Base-by-base conservation (phyloP, 2,113 vertebrate genomes). In the Prunella fulvescens region DNA sequence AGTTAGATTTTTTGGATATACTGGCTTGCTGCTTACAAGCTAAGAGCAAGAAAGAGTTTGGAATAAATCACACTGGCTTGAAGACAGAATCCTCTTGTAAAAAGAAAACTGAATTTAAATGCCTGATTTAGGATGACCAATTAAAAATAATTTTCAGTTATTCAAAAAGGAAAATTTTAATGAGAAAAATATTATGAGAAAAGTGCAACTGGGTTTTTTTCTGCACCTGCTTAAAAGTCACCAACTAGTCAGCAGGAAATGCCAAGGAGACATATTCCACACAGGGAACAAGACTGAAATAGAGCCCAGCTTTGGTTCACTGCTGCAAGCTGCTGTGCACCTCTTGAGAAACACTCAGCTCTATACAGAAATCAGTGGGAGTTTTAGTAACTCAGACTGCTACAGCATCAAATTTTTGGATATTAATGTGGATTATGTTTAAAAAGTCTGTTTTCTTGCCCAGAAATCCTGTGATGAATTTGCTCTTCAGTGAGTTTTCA, bases 121-220 rank as follows among this genome's bases (percentile, higher is more conserved):
- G 19, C 61, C 23, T 4, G 11, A 40, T 37, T 64, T 95, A 35
- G 64, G 54, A 69, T 39, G 44, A 91, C 53, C 54, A 81, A 67
- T 58, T 86, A 88, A 97, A 92, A 79, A 62, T 37, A 39, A 91
- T 64, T 92, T 93, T 93, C 29, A 86, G 28, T 84, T 74, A 80
- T 65, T 72, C 6, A 45, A 89, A 93, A 28, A 89, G 42, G 28
- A 72, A 69, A 95, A 40, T 11, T 51, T 70, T n/a, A 81, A 69
- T 42, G 26, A 85, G 60, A 78, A 81, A 90, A 48, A 11, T 40
- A 40, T 37, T 73, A 58, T 11, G n/a, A 95, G 60, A 82, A 82
- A 76, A 96, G 51, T 61, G 65, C 18, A 85, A 39, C 15, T 61
- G 20, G 0, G 5, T 44, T 45, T 58, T 37, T 94, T 92, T 42